Conservation (phyloP, 2,797 vertebrate genomes). For the Parambassis ranga region DNA sequence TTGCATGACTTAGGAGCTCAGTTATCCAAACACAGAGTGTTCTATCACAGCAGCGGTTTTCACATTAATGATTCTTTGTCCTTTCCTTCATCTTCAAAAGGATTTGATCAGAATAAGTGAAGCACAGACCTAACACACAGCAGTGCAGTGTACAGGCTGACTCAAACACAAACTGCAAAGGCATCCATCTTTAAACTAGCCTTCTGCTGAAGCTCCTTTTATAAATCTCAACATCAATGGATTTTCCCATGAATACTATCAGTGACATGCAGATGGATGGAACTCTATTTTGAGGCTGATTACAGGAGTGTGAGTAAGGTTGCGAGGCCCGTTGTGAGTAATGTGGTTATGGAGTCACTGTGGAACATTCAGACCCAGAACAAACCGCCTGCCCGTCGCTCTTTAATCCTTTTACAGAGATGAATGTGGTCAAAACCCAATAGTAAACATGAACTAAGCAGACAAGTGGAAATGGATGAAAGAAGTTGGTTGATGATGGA, state of each 20-base stretch:
- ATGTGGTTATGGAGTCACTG: constrained; percentile 23
- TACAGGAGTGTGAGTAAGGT: constrained; percentile 15
- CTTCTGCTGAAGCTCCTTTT: constrained; percentile 7
- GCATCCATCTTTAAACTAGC: constrained; percentile 29
- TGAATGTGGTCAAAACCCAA: constrained; percentile 16
- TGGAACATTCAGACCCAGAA: neutral
- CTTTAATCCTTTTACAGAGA: neutral
- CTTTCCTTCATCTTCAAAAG: constrained; percentile 45
- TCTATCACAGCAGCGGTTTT: neutral
- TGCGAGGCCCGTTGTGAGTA: constrained; percentile 21
- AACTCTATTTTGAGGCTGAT: constrained; percentile 48
- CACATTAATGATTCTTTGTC: constrained; percentile 34
- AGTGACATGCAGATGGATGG: constrained; percentile 49
- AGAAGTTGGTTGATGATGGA: neutral
- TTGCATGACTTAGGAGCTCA: constrained; percentile 19
- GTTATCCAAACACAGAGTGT: constrained; percentile 4
- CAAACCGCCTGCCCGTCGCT: neutral
- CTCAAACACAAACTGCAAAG: constrained; percentile 41
- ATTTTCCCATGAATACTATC: constrained; percentile 42
- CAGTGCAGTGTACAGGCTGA: constrained; percentile 18
- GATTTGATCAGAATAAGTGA: constrained; percentile 54
- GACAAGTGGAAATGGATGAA: neutral
- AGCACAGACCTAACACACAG: constrained; percentile 28
- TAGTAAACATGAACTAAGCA: constrained; percentile 35
- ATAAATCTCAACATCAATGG: constrained; percentile 10